These are phyloP conservation scores for Setophaga coronata DNA, from an alignment of 2,113 vertebrate genomes.

Conservation along the genomic window DNA sequence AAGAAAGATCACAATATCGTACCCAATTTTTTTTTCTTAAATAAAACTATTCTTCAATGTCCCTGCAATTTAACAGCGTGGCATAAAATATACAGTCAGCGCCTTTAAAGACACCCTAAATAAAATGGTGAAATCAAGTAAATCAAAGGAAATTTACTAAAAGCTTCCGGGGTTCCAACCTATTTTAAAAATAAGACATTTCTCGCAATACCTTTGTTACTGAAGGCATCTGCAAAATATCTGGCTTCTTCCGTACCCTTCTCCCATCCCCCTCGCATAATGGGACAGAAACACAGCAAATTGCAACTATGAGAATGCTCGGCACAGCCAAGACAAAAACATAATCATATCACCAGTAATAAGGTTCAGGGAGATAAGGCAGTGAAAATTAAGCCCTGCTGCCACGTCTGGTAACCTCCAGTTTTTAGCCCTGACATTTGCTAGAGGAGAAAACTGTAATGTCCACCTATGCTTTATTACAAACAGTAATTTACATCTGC, in stretches of 20 bases:
- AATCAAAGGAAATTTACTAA: conserved; percentile 1
- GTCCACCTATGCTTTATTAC: conserved; percentile 67
- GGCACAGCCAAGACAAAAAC: neutral
- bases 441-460: conserved; percentile 44
- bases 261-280: conserved; percentile 49
- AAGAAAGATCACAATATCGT: neutral
- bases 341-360: conserved; percentile 9
- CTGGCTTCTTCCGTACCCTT: neutral
- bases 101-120: neutral
- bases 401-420: conserved; percentile 33
- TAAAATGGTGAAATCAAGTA: neutral
- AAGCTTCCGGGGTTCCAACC: neutral
- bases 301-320: conserved; percentile 25
- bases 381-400: conserved; percentile 51
- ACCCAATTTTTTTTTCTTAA: neutral
- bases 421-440: conserved; percentile 58
- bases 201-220: neutral
- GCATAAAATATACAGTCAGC: neutral
- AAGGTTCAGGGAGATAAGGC: conserved; percentile 34
- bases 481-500: conserved; percentile 71
- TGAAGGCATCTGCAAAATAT: conserved; percentile 54
- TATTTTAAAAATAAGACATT: neutral
- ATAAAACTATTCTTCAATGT: neutral
- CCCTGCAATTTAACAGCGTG: neutral
- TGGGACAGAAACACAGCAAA: conserved; percentile 51